Conservation (phyloP, 2,113 vertebrate species). For the Tyrannus savana region DNA sequence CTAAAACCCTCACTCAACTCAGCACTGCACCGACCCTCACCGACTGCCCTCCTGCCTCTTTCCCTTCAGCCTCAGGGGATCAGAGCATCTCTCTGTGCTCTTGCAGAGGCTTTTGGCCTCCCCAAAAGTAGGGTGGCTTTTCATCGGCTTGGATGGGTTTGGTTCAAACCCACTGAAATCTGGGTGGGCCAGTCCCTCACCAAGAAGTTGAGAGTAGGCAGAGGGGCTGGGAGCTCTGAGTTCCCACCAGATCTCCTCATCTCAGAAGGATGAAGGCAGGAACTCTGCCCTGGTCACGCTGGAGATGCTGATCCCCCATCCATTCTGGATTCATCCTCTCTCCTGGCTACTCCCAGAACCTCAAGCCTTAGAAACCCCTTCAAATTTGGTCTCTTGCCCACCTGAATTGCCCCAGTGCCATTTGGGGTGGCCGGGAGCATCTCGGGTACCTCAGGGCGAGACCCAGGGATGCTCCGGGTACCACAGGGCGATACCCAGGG, state of each 20-base stretch:
- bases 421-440: conserved; percentile 51
- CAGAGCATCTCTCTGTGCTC: not conserved
- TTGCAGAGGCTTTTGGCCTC: not conserved
- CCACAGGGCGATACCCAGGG: conserved; percentile 47
- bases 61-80: not conserved
- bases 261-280: not conserved
- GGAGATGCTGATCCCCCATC: not conserved
- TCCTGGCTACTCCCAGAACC: not conserved
- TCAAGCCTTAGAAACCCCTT: not conserved
- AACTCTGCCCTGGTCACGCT: not conserved
- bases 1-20: not conserved
- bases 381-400: not conserved
- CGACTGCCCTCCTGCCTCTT: not conserved
- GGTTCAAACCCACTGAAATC: not conserved
- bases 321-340: not conserved
- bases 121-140: not conserved
- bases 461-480: conserved; percentile 64
- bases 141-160: not conserved
- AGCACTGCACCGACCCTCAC: not conserved
- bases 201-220: not conserved
- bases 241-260: not conserved
- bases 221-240: not conserved
- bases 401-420: conserved; percentile 56
- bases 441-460: conserved; percentile 50
- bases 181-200: not conserved